A percentile compares a stretch with the other conserved stretches of the same genome.
These are phyloP conservation scores for Eulemur rufifrons DNA, from an alignment of 2,113 vertebrate genomes.

Conservation along the genomic window DNA sequence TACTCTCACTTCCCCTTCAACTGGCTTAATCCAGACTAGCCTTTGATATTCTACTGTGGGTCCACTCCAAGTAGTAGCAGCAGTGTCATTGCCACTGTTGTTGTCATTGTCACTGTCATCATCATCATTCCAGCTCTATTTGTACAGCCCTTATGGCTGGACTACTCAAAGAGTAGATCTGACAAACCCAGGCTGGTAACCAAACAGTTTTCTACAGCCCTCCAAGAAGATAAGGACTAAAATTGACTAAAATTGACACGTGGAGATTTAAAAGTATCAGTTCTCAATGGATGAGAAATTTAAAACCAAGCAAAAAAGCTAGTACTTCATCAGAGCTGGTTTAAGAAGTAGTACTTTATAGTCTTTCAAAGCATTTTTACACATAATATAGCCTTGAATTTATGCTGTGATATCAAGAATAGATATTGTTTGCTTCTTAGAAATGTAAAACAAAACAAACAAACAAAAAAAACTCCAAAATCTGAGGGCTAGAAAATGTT, in stretches of 20 bases:
- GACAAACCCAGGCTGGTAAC: not conserved
- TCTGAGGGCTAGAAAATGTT: not conserved
- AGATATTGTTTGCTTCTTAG: not conserved
- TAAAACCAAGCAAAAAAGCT: not conserved
- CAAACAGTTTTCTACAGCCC: not conserved
- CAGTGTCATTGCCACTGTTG: fast-evolving
- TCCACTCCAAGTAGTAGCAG: not conserved
- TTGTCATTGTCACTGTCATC: not conserved
- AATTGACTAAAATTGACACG: not conserved
- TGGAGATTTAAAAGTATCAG: not conserved
- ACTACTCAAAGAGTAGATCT: not conserved
- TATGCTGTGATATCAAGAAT: not conserved
- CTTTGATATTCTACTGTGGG: not conserved
- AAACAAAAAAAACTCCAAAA: not conserved
- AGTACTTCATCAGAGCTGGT: not conserved
- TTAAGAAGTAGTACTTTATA: not conserved
- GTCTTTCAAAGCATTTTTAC: not conserved
- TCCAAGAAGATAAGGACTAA: not conserved
- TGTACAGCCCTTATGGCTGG: not conserved
- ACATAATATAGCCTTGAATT: not conserved
- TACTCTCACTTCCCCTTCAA: too few relatives aligned
- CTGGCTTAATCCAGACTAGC: not conserved
- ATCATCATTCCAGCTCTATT: not conserved
- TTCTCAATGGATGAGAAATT: not conserved
- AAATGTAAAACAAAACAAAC: not conserved